Base-by-base conservation (phyloP, 1,140 invertebrate species). In the Heliconius eleuchia region DNA sequence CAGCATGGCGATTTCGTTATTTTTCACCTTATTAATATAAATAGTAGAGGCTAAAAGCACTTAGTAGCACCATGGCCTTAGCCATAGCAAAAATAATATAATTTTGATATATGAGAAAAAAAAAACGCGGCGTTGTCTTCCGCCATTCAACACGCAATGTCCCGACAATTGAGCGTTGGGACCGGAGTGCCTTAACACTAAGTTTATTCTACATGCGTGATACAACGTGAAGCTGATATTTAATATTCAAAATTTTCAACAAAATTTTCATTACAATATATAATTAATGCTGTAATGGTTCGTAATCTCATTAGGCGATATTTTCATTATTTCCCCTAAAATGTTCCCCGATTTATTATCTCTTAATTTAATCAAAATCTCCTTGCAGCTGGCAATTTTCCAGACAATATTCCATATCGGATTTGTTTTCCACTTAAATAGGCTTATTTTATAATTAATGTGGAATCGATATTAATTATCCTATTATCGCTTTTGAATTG, bases 321-420 rank as follows among this genome's bases (percentile, higher is more conserved):
- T 87, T 89, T 92, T 89, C 89, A 91, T 93, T 93, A 92, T 88
- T 87, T 89, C 89, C 84, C 84, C 82, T 81, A 77, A 81, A 86
- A 83, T 83, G 73, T 80, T 83, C 87, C 90, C 91, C 89, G 85
- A 82, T 79, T 86, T 90, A 90, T 92, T 90, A 92, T 88, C 76
- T 81, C 80, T 84, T 90, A 91, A 90, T 92, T 92, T 91, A 91
- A 91, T 91, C 86, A 90, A 84, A 88, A 88, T 88, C 84, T 86
- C 84, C 88, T 87, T 77, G 71, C 73, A 80, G 82, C 77, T 85
- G 82, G 84, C 82, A 83, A 86, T 88, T 87, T 83, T 81, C 79
- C 77, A 81, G 80, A 79, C 82, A 86, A 88, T 89, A 87, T 88
- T 87, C 80, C 80, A 87, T 80, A 80, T 52, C 18, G n/a, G 75